phyloP scores from a whole-genome alignment of 2,113 vertebrate species.

The Lipophrys pholis region DNA sequence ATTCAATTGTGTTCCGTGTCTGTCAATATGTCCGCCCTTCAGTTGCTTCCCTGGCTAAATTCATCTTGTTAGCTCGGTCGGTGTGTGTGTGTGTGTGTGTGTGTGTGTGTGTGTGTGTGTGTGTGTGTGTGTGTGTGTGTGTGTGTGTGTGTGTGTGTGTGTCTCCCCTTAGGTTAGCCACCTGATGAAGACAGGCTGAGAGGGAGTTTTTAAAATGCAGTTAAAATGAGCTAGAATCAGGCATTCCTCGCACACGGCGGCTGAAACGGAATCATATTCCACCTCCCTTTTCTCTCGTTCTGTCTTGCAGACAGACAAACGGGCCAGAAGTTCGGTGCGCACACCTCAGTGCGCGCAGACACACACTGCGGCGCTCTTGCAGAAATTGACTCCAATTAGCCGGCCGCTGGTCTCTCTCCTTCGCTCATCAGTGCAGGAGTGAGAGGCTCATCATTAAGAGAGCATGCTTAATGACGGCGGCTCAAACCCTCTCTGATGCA shows the following conservation, averaged over 20 bases:
- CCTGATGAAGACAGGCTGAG: slow-evolving; percentile 54
- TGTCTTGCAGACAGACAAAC: slow-evolving; percentile 22
- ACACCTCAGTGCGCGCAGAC: not conserved
- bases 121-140: slow-evolving; percentile 29
- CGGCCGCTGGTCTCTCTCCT: slow-evolving; percentile 59
- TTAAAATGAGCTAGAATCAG: slow-evolving; percentile 54
- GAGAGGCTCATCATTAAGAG: slow-evolving; percentile 77
- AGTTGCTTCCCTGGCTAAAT: slow-evolving; percentile 68
- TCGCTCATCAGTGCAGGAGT: slow-evolving; percentile 66
- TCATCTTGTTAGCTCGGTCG: slow-evolving; percentile 69
- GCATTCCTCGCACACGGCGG: slow-evolving; percentile 26
- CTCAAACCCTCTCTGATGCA: slow-evolving; percentile 58
- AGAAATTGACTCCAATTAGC: slow-evolving; percentile 80
- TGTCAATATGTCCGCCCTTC: slow-evolving; percentile 76
- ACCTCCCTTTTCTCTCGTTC: not conserved
- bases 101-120: no score
- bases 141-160: slow-evolving; percentile 30
- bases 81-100: no score
- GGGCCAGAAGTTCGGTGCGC: slow-evolving; percentile 4
- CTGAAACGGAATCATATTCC: slow-evolving; percentile 24
- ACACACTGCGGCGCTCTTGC: slow-evolving; percentile 47
- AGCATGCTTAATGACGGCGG: slow-evolving; percentile 67
- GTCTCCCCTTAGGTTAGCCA: slow-evolving; percentile 55
- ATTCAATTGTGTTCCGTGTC: slow-evolving; percentile 77
- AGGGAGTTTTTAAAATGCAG: slow-evolving; percentile 53